Conservation (phyloP, 2,888 invertebrate genomes). For the Panzeria rudis region DNA sequence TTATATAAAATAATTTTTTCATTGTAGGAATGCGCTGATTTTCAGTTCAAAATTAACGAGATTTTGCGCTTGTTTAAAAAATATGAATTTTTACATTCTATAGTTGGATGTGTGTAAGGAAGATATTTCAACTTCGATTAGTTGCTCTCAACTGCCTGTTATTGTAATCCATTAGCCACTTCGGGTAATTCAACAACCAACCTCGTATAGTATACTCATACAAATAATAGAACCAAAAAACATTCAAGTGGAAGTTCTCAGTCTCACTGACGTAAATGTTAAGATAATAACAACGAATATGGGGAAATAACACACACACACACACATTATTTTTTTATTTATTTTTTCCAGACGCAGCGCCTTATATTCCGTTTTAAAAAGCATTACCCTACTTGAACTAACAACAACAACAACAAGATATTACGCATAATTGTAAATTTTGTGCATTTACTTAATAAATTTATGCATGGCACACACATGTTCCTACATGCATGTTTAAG, state of each 20-base stretch:
- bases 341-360: conserved; percentile 18
- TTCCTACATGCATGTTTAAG: conserved; percentile 29
- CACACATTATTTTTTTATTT: neutral
- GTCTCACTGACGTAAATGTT: conserved; percentile 11
- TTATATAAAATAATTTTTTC: too few relatives aligned
- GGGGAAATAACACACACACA: conserved; percentile 23
- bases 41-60: too few relatives aligned
- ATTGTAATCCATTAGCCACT: neutral
- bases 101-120: too few relatives aligned
- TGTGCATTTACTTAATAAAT: conserved; percentile 44
- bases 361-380: conserved; percentile 59
- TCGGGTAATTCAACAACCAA: neutral
- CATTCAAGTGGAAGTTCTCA: conserved; percentile 34
- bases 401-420: conserved; percentile 17
- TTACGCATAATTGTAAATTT: conserved; percentile 51
- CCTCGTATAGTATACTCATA: neutral
- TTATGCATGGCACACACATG: conserved; percentile 58
- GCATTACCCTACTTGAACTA: conserved; percentile 20
- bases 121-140: too few relatives aligned
- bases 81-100: too few relatives aligned
- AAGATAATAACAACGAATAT: conserved; percentile 25
- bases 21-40: too few relatives aligned
- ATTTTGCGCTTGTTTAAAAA: too few relatives aligned
- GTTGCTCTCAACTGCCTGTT: too few relatives aligned
- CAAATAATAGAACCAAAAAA: neutral